phyloP scores from a whole-genome alignment of 2,113 vertebrate genomes.

The Spea bombifrons region DNA sequence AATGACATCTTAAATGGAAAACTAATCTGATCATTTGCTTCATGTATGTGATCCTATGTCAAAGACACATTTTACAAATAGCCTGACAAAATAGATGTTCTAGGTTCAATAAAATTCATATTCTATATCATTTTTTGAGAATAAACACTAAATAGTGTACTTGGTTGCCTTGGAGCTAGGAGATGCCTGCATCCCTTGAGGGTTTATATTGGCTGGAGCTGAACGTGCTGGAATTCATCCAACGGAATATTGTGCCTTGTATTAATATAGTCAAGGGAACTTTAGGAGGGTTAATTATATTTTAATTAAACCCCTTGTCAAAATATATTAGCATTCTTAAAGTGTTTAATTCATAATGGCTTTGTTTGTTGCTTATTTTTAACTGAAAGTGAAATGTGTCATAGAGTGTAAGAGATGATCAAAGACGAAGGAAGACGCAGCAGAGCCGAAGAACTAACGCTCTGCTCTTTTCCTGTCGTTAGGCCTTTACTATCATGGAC shows the following conservation, averaged over 20 bases:
- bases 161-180: no score
- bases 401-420: neutral
- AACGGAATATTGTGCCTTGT: conserved; percentile 50
- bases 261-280: conserved; percentile 53
- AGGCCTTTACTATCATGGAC: conserved; percentile 93
- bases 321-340: conserved; percentile 50
- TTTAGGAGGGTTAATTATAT: conserved; percentile 55
- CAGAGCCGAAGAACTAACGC: conserved; percentile 15
- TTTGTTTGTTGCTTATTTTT: conserved; percentile 49
- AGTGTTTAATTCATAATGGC: conserved; percentile 50
- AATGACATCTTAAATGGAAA: no score
- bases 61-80: no score
- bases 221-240: conserved; percentile 56
- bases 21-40: no score
- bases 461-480: conserved; percentile 42
- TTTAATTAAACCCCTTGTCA: conserved; percentile 62
- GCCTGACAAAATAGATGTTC: no score
- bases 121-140: no score
- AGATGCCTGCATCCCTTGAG: conserved; percentile 18
- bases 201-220: conserved; percentile 51
- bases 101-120: no score
- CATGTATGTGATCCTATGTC: no score
- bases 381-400: conserved; percentile 52
- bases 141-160: no score
- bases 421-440: neutral